Conservation (phyloP, 2,113 vertebrate species). For the Addax nasomaculatus region DNA sequence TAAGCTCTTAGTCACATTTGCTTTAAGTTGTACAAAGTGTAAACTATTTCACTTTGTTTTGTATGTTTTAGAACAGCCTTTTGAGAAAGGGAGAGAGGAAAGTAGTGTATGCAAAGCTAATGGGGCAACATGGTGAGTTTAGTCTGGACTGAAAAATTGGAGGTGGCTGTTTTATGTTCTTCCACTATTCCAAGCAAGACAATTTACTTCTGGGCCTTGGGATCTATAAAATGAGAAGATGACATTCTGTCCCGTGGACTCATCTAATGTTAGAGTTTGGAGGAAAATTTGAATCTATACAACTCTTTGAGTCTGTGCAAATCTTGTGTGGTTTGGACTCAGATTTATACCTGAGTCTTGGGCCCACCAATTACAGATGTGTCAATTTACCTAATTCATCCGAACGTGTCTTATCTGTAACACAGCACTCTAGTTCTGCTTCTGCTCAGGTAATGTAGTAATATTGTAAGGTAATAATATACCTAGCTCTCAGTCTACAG, state of each 20-base stretch:
- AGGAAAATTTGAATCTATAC: background rate
- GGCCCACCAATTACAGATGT: background rate
- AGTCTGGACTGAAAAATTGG: background rate
- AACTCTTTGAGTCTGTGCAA: background rate
- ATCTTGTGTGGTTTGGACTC: background rate
- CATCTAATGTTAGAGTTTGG: background rate
- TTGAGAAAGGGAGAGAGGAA: background rate
- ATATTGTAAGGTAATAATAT: background rate
- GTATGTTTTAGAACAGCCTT: background rate
- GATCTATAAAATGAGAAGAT: background rate
- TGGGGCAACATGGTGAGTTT: background rate
- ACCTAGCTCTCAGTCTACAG: background rate
- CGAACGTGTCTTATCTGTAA: background rate
- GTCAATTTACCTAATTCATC: background rate
- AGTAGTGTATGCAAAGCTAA: background rate
- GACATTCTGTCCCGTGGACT: background rate
- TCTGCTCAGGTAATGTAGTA: background rate
- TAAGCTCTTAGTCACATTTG: background rate
- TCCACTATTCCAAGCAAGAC: background rate
- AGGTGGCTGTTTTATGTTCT: background rate
- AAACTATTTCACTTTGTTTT: slow-evolving; percentile 1
- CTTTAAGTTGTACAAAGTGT: background rate
- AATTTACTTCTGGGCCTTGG: background rate
- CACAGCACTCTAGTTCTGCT: background rate
- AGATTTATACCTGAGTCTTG: background rate